Evolutionary conservation across 2,888 invertebrate genomes (phyloP), one percentile per base, ranked within the genome.

Genomic region (Cryptocephalus moraei): DNA sequence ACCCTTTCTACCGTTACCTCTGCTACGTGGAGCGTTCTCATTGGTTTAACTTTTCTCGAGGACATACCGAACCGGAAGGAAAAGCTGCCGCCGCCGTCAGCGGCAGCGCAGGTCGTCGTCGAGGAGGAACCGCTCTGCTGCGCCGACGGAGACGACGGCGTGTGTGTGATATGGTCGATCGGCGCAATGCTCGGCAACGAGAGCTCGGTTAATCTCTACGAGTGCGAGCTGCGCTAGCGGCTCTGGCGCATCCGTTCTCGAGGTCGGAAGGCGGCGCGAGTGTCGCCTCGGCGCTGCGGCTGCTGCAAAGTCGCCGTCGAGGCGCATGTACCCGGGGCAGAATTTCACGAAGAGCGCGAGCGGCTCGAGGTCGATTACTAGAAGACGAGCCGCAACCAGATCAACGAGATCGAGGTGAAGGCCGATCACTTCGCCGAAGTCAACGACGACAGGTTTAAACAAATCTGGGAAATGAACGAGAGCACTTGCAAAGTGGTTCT

Each of bases 71-170:
- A 71, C 8, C 89, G 89, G 67, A 84, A 79, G 63, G 70, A 73
- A 46, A 75, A 74, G 55, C 86, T 85, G 53, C 77, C 79, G 9
- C 76, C 78, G 8, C 71, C 91, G 14, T 74, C 91, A 72, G 4
- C 79, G 83, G 61, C 91, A 91, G 66, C 81, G 88, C 61, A 67
- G 67, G 1, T n/a, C n/a, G n/a, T n/a, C n/a, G n/a, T n/a, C n/a
- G n/a, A n/a, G n/a, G n/a, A n/a, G n/a, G n/a, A n/a, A n/a, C n/a
- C n/a, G n/a, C n/a, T n/a, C n/a, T n/a, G n/a, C n/a, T n/a, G n/a
- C n/a, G n/a, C n/a, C n/a, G n/a, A n/a, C n/a, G n/a, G n/a, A n/a
- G n/a, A n/a, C n/a, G n/a, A n/a, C n/a, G n/a, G n/a, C n/a, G n/a
- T n/a, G n/a, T n/a, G n/a, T n/a, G n/a, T n/a, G n/a, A n/a, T n/a